Conservation (phyloP, 53 echinoderm and acorn worm genomes). For the Glandiceps talaboti region DNA sequence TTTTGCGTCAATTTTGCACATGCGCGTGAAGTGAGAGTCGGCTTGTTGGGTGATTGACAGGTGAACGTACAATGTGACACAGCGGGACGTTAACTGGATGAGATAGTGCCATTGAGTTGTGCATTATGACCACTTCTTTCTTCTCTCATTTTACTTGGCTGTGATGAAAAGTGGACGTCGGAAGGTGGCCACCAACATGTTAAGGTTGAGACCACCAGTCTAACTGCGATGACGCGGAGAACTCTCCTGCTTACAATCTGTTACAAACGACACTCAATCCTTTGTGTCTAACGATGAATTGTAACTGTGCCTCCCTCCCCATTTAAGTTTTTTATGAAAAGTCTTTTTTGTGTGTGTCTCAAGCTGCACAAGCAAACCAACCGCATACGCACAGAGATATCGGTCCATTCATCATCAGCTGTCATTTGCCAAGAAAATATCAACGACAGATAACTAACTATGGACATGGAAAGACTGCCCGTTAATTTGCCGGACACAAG, state of each 20-base stretch:
- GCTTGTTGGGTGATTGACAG: neutral
- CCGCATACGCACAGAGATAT: too few relatives aligned
- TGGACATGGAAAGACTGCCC: too few relatives aligned
- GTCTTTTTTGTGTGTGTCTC: neutral
- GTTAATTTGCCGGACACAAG: too few relatives aligned
- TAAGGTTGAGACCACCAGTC: neutral
- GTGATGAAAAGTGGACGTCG: neutral
- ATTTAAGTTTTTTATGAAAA: neutral
- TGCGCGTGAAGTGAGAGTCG: neutral
- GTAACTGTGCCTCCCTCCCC: neutral
- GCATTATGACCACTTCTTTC: neutral
- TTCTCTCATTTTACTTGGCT: neutral
- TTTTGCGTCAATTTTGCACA: neutral
- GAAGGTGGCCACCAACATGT: neutral
- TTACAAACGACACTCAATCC: neutral
- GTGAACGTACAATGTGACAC: neutral
- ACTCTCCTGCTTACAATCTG: neutral
- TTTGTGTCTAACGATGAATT: neutral
- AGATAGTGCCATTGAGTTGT: neutral
- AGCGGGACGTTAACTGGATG: neutral
- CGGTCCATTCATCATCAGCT: too few relatives aligned
- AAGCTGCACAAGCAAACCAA: too few relatives aligned
- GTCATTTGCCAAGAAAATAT: too few relatives aligned
- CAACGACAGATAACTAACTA: too few relatives aligned
- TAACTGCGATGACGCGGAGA: neutral